Evolutionary conservation across 2,888 invertebrate species (phyloP), one percentile per base, ranked within the genome.

Genomic region (Cremastinae sp.): DNA sequence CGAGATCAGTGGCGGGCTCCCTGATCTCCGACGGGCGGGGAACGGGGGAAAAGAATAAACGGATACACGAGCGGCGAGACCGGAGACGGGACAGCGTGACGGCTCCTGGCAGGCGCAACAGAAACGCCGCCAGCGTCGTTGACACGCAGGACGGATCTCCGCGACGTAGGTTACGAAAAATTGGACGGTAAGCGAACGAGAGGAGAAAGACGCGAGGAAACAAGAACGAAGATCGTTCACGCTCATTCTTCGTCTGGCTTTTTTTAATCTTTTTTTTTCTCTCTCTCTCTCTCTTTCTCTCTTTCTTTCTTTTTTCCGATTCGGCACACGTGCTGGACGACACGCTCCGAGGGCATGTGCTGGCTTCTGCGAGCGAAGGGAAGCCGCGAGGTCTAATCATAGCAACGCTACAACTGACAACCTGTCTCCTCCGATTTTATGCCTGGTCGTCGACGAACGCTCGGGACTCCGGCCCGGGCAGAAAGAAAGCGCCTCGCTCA

Each of bases 371-470:
- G 77, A 75, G 69, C 51, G 34, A 74, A 77, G 75, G 80, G 78
- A 76, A 78, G 79, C 81, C 77, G 75, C 82, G 79, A 79, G 80
- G 83, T 86, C 89, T 89, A 89, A 89, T 89, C 87, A 88, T 88
- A 89, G 88, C 88, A 81, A 45, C 77, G 79, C 41, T 28, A n/a
- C 18, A 36, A 80, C 84, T 89, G 89, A 89, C 89, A 89, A 89
- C 89, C 89, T 89, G 89, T 88, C 89, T 89, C 89, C 88, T 88
- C 86, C 84, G 87, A 88, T 89, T 89, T 89, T 87, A 86, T 84
- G 89, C 86, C 85, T 86, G 85, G 83, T 86, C 82, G 69, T 79
- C 78, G 66, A 68, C 56, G 74, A 77, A 72, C 71, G 62, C 75
- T 68, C 49, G 62, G 38, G 58, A 68, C 47, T 47, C 14, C 47